Base-by-base conservation (phyloP, 2,888 invertebrate genomes). In the Bedellia somnulentella region DNA sequence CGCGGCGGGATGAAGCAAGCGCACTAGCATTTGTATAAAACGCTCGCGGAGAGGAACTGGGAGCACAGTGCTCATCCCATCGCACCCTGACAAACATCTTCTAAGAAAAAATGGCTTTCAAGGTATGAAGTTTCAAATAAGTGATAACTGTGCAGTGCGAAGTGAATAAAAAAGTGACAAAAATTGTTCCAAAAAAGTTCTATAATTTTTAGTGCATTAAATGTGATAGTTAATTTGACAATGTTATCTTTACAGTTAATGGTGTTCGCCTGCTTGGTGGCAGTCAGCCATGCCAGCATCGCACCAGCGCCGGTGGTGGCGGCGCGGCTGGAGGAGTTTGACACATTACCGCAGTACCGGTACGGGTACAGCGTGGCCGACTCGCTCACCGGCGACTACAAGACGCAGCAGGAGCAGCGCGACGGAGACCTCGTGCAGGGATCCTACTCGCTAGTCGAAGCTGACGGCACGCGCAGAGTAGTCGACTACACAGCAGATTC, bases 301-400 rank as follows among this genome's bases (percentile, higher is more conserved):
- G 51, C 47, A 34, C 33, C 47, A 3, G 55, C 57, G 1, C 45
- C 57, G 1, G 51, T 48, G 9, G 52, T 58, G 3, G 56, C 29
- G 15, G 63, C 66, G 5, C 50, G 60, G 17, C 42, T 67, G 2
- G 70, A 67, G 35, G 60, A 78, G 34, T 78, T 73, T 46, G 80
- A 81, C 46, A 70, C 80, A 1, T 47, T 67, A 27, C 82, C 83
- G 1, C 80, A 80, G 47, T 84, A 85, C 54, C 51, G 54, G 36
- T 73, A 60, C 35, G 75, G 67, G 22, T 73, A 75, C 40, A 50
- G 61, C 24, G 75, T 75, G 11, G 61, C 63, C 1, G 75, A 75
- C 38, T 55, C 66, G 1, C 52, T 71, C 28, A 70, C 73, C 32
- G 75, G 73, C 1, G 73, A 73, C 42, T 68, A 61, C 52, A 75